Conservation (phyloP, 2,888 invertebrate species). For the Drosophila subsilvestris region DNA sequence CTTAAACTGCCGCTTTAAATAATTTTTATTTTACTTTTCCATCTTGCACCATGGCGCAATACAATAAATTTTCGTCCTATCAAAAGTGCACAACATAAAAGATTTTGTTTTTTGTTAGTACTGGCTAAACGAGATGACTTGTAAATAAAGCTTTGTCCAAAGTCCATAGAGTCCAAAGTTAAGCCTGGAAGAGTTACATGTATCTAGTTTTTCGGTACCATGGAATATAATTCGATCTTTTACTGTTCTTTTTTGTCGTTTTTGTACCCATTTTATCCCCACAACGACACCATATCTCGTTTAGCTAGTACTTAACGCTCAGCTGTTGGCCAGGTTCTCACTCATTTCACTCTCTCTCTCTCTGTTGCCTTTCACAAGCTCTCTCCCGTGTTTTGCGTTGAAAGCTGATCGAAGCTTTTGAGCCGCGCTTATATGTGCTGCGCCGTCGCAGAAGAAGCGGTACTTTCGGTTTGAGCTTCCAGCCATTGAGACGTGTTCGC, state of each 20-base stretch:
- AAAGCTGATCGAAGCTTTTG: conserved; percentile 39
- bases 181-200: too few species aligned
- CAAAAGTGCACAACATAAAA: conserved; percentile 32
- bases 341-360: conserved; percentile 17
- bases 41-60: background rate
- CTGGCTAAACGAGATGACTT: background rate
- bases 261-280: too few species aligned
- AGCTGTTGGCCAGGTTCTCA: conserved; percentile 71
- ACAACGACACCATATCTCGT: background rate
- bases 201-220: too few species aligned
- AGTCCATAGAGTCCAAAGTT: background rate
- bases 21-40: conserved; percentile 14
- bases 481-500: conserved; percentile 51
- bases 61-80: conserved; percentile 53
- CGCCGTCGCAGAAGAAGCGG: conserved; percentile 61
- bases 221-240: too few species aligned
- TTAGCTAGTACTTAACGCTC: conserved; percentile 22
- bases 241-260: too few species aligned
- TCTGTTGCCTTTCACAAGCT: conserved; percentile 8
- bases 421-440: conserved; percentile 70
- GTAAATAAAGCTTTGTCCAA: background rate
- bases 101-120: conserved; percentile 9
- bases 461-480: conserved; percentile 73
- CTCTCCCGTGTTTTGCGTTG: conserved; percentile 7
- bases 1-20: conserved; percentile 64